Base-by-base conservation (phyloP, 2,888 invertebrate genomes). In the Phaonia tiefii region DNA sequence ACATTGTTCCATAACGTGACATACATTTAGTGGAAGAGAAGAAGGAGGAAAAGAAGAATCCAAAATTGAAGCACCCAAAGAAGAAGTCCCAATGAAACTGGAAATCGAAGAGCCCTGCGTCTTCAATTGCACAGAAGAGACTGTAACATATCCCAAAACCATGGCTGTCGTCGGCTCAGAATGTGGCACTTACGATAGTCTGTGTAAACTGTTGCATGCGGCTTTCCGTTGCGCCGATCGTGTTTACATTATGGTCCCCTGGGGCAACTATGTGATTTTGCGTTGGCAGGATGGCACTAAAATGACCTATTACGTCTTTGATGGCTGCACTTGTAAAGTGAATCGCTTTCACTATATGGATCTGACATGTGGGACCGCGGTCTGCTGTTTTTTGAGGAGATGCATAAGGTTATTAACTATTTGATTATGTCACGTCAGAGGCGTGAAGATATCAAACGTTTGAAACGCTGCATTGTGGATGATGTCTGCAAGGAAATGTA, bases 301-400 rank as follows among this genome's bases (percentile, higher is more conserved):
- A 44, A 85, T 85, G 70, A 85, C 84, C 1, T 89, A 86, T 79
- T 88, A 87, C 60, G 83, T 89, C 1, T 90, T 86, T 67, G 88
- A 90, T 71, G 90, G 89, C 7, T 90, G 90, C 79, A 89, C 89
- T 8, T 89, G 89, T 78, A 88, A 89, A 66, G 85, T 89, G 1
- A 86, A 88, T 70, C 82, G 86, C 1, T 86, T 87, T 77, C 85
- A 87, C 0, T 85, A 85, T 54, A 71, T 86, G 67, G 87, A 87
- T 58, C 79, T 87, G 22, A 83, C 70, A 25, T 83, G 84, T 15
- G 87, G 87, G 31, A 87, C 86, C 85, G 86, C 5, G 86, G 87
- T 1, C 75, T 87, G 0, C 69, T 87, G 2, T 87, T 85, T 72
- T 87, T 85, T n/a, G 80, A 82, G 13, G 80, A 82, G 42, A 31